Base-by-base conservation (phyloP, 2,888 invertebrate species). In the Zele albiditarsus region DNA sequence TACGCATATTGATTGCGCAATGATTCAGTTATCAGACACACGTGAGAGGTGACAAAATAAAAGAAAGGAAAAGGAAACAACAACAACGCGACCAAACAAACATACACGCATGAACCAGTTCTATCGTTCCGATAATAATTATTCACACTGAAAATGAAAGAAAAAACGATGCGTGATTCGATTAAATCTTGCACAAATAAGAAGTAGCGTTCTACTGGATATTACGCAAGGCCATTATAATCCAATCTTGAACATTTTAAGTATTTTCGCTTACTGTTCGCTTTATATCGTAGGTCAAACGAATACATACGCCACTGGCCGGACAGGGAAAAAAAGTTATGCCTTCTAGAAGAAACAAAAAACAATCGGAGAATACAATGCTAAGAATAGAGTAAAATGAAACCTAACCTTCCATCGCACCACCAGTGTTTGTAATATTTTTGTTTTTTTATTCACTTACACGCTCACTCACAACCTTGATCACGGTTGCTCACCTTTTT, bases 401-500 rank as follows among this genome's bases (percentile, higher is more conserved):
- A 23, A 60, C 60, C 60, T 28, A 60, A 60, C 60, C 60, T 60
- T 28, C 16, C 28, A 60, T 60, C 28, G 14, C 28, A 27, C 25
- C 27, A 6, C 27, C 58, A 58, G 3, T 4, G 25, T 25, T 10
- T 25, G 16, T 58, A 58, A 25, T 27, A 58, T 28, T 27, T 28
- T 28, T 25, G 8, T 25, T 27, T 10, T 60, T 27, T 27, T 27
- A 12, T 28, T 28, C 10, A 33, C 12, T 31, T 20, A 53, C 46
- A 2, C 46, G n/a, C 20, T 53, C 4, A 23, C n/a, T 53, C 20
- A 20, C 53, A 53, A 20, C 38, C 38, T 65, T 33, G 25, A 27
- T 27, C 28, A 31, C 20, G 42, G 74, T 66, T 49, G 27, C 81
- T 58, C 83, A 89, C 89, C 89, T 88, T 77, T 86, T 89, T 60